Conservation (phyloP, 2,888 invertebrate genomes). For the Phortica magna region DNA sequence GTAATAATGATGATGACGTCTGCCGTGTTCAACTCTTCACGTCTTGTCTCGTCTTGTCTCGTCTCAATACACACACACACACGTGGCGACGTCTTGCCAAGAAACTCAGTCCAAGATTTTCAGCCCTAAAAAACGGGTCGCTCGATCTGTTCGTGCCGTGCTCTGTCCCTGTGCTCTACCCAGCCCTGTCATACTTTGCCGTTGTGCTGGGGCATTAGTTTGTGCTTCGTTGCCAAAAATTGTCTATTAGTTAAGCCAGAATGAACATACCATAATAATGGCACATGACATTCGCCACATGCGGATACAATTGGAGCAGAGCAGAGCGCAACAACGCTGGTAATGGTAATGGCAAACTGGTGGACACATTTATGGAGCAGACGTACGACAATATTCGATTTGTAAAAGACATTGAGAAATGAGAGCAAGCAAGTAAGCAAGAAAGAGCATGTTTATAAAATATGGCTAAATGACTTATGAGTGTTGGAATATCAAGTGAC, state of each 20-base stretch:
- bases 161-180: constrained; percentile 48
- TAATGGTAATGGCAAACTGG: not conserved
- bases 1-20: constrained; percentile 35
- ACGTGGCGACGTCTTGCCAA: constrained; percentile 4
- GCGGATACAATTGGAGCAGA: constrained; percentile 53
- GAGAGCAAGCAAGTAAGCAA: too few species aligned
- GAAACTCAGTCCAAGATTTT: constrained; percentile 20
- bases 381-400: too few species aligned
- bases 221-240: constrained; percentile 66
- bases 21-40: not conserved
- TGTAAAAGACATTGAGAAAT: too few species aligned
- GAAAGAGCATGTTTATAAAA: too few species aligned
- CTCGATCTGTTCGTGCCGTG: constrained; percentile 25
- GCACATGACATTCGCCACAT: constrained; percentile 72
- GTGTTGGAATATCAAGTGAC: too few species aligned
- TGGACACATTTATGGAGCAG: constrained; percentile 31
- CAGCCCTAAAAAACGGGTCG: not conserved
- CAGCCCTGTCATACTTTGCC: constrained; percentile 23
- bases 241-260: constrained; percentile 71
- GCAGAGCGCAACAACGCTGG: constrained; percentile 12
- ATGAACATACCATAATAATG: constrained; percentile 69
- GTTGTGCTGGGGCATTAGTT: constrained; percentile 34
- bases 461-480: too few species aligned
- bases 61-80: too few species aligned
- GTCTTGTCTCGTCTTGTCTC: not conserved